Percentiles rank a stretch among this genome's conserved stretches.
phyloP scores from a whole-genome alignment of 2,797 vertebrate genomes.

The Acrossocheilus fasciatus region DNA sequence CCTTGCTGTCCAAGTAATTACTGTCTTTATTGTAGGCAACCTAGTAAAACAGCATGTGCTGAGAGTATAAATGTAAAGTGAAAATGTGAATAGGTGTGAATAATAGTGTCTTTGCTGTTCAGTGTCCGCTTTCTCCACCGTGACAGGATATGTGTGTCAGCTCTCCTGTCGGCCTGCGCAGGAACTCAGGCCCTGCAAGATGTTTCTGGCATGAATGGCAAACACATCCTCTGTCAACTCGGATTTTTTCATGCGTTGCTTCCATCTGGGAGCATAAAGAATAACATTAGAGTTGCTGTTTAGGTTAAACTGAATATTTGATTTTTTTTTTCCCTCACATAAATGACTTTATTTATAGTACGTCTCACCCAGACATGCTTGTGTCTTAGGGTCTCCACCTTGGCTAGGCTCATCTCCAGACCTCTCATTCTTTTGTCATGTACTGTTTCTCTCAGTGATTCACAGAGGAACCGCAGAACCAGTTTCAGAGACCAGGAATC shows the following conservation, averaged over 20 bases:
- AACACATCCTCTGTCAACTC: conserved; percentile 64
- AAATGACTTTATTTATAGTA: background rate
- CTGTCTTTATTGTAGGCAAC: conserved; percentile 23
- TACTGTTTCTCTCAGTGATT: conserved; percentile 69
- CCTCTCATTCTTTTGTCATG: conserved; percentile 71
- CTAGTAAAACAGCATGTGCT: conserved; percentile 1
- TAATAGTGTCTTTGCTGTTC: conserved; percentile 32
- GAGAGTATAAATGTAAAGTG: background rate
- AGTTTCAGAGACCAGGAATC: conserved; percentile 75
- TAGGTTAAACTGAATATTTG: background rate
- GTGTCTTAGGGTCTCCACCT: conserved; percentile 68
- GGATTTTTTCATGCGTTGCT: conserved; percentile 66
- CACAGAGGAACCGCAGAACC: conserved; percentile 68
- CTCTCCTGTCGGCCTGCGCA: conserved; percentile 65
- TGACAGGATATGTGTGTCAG: conserved; percentile 73
- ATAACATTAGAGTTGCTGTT: background rate
- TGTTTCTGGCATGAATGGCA: conserved; percentile 69
- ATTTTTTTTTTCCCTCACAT: background rate
- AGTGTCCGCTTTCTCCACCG: conserved; percentile 14
- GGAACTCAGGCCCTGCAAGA: conserved; percentile 68
- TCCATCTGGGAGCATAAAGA: conserved; percentile 67
- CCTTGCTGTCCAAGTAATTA: conserved; percentile 16
- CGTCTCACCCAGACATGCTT: conserved; percentile 71
- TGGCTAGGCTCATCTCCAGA: conserved; percentile 70
- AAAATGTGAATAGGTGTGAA: conserved; percentile 22